These are phyloP conservation scores for Lasioglossum figueresi DNA, from an alignment of 2,888 invertebrate species.

Conservation along the genomic window DNA sequence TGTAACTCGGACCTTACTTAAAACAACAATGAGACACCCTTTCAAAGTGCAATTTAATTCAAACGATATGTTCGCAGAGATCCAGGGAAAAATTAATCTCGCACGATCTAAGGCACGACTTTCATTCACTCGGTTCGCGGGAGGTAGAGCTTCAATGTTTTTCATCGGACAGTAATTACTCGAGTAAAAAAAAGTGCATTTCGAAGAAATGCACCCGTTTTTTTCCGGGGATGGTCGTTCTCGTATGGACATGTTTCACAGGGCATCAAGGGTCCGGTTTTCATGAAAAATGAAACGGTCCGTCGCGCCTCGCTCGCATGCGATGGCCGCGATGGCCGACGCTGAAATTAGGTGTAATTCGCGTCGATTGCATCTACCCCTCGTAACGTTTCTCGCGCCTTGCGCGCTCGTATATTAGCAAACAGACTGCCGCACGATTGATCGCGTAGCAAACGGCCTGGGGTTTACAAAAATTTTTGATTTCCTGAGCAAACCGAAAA, in stretches of 20 bases:
- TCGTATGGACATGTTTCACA: constrained; percentile 29
- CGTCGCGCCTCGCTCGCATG: constrained; percentile 64
- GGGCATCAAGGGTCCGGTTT: constrained; percentile 20
- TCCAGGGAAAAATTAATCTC: neutral
- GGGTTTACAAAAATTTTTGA: neutral
- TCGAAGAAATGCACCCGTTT: constrained; percentile 15
- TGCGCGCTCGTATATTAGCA: constrained; percentile 45
- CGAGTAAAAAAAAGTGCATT: neutral
- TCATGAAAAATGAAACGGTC: constrained; percentile 63
- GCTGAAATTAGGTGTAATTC: constrained; percentile 80
- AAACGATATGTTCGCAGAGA: neutral
- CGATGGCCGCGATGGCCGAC: constrained; percentile 73
- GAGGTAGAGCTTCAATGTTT: neutral
- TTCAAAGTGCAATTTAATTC: neutral
- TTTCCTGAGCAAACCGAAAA: constrained; percentile 1
- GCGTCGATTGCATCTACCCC: constrained; percentile 77
- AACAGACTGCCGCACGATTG: constrained; percentile 24
- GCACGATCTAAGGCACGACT: neutral
- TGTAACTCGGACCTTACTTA: neutral
- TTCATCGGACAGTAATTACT: neutral
- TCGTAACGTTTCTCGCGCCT: constrained; percentile 56
- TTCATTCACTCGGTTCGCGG: neutral
- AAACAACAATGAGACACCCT: neutral
- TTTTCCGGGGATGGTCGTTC: neutral
- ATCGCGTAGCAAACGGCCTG: neutral